Conservation (phyloP, 2,888 invertebrate genomes). For the Parnassius orleans region DNA sequence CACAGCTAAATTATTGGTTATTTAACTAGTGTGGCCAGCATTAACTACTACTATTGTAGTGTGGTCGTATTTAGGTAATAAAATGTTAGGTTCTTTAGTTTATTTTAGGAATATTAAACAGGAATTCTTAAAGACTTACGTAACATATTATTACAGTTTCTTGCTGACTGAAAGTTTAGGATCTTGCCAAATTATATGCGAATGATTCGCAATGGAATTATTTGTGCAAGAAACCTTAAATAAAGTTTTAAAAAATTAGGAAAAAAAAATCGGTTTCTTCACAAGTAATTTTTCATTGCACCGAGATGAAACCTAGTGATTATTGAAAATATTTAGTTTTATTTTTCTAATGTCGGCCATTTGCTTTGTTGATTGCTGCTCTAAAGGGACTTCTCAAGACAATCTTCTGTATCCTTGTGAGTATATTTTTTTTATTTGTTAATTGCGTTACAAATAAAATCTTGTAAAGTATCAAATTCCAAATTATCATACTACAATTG, state of each 20-base stretch:
- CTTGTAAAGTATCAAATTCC: too few relatives aligned
- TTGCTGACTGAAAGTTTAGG: constrained; percentile 57
- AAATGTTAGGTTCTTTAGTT: constrained; percentile 2
- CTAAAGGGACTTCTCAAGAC: constrained; percentile 83
- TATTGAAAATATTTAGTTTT: constrained; percentile 8
- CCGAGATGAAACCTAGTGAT: constrained; percentile 16
- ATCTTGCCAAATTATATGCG: constrained; percentile 65
- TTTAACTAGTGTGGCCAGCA: constrained; percentile 20
- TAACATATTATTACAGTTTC: constrained; percentile 38
- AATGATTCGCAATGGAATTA: constrained; percentile 35
- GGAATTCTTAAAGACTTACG: constrained; percentile 45
- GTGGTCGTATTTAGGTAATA: constrained; percentile 19
- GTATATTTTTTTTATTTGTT: constrained; percentile 52
- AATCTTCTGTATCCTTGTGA: constrained; percentile 83
- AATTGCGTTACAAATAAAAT: background rate
- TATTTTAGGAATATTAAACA: constrained; percentile 13
- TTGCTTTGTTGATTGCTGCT: constrained; percentile 54
- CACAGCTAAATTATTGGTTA: constrained; percentile 6
- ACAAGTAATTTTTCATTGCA: constrained; percentile 10
- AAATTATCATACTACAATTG: too few relatives aligned
- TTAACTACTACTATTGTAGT: constrained; percentile 13
- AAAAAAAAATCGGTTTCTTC: constrained; percentile 17
- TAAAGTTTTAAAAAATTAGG: constrained; percentile 29
- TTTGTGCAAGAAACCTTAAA: constrained; percentile 29
- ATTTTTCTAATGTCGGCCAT: constrained; percentile 38